These are phyloP conservation scores for Leptopilina myrica DNA, from an alignment of 2,888 invertebrate genomes.

Conservation along the genomic window DNA sequence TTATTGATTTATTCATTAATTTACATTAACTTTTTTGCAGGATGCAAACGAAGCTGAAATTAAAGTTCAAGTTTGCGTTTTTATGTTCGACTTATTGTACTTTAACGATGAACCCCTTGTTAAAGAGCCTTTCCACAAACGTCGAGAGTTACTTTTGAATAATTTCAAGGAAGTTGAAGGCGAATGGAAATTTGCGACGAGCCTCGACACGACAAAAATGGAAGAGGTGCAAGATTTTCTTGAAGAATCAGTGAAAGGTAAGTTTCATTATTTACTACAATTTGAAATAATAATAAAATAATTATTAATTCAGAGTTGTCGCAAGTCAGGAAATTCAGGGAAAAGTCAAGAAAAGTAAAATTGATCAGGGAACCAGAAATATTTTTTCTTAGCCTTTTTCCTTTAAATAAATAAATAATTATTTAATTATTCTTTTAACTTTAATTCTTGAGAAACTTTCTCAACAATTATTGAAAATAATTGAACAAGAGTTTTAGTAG, in stretches of 20 bases:
- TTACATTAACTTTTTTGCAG: slow-evolving; percentile 70
- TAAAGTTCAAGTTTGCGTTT: slow-evolving; percentile 95
- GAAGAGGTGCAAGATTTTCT: slow-evolving; percentile 96
- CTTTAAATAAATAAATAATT: too few species aligned
- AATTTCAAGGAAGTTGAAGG: slow-evolving; percentile 86
- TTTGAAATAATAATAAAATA: too few species aligned
- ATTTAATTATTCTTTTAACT: too few species aligned
- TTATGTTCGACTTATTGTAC: slow-evolving; percentile 96
- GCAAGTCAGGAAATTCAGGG: too few species aligned
- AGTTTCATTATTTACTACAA: background rate
- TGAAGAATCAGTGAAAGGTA: slow-evolving; percentile 94
- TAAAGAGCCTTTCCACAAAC: slow-evolving; percentile 84
- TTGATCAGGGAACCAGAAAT: too few species aligned
- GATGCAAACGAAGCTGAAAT: slow-evolving; percentile 87
- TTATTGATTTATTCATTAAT: background rate
- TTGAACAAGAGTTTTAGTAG: too few species aligned
- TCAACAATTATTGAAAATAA: too few species aligned
- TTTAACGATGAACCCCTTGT: slow-evolving; percentile 93
- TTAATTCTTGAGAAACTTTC: too few species aligned
- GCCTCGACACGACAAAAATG: slow-evolving; percentile 87
- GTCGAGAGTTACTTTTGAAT: slow-evolving; percentile 85
- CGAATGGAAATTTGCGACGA: slow-evolving; percentile 92
- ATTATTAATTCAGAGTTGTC: too few species aligned
- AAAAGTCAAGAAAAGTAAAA: too few species aligned
- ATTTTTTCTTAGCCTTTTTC: too few species aligned